These are phyloP conservation scores for Colletes gigas DNA, from an alignment of 1,140 invertebrate species.

Conservation along the genomic window DNA sequence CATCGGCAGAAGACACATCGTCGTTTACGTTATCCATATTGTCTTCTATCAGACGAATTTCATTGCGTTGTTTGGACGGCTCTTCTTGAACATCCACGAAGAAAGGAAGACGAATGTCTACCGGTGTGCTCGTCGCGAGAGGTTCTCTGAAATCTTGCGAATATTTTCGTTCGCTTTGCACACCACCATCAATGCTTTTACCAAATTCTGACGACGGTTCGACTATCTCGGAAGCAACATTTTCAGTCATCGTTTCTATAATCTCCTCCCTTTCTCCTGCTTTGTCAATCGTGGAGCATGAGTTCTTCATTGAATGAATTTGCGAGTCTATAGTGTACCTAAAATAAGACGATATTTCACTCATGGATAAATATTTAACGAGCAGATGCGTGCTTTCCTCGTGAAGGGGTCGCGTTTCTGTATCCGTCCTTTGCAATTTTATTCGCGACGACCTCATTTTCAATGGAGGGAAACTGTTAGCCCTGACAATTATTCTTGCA, in stretches of 20 bases:
- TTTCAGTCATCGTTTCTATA: not conserved
- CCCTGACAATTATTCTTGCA: not conserved
- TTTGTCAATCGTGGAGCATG: not conserved
- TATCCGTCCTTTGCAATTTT: not conserved
- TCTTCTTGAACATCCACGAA: not conserved
- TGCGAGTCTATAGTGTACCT: not conserved
- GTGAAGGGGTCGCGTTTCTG: constrained; percentile 13
- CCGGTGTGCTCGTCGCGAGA: constrained; percentile 1
- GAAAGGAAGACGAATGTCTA: not conserved
- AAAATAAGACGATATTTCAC: constrained; percentile 12
- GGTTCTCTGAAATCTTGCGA: not conserved
- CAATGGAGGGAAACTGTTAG: constrained; percentile 11
- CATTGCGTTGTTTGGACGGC: not conserved
- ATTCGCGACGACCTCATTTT: not conserved
- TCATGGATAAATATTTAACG: constrained; percentile 1
- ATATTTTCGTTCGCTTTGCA: not conserved
- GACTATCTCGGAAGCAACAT: not conserved
- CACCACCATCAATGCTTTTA: not conserved
- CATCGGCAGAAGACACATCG: constrained; percentile 8
- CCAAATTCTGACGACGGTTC: no score
- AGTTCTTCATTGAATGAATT: not conserved
- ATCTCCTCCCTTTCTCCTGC: no score
- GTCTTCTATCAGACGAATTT: not conserved
- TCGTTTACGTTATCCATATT: not conserved
- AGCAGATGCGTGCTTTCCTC: not conserved